Evolutionary conservation across 2,888 invertebrate genomes (phyloP).

Genomic region (Frankliniella intonsa): DNA sequence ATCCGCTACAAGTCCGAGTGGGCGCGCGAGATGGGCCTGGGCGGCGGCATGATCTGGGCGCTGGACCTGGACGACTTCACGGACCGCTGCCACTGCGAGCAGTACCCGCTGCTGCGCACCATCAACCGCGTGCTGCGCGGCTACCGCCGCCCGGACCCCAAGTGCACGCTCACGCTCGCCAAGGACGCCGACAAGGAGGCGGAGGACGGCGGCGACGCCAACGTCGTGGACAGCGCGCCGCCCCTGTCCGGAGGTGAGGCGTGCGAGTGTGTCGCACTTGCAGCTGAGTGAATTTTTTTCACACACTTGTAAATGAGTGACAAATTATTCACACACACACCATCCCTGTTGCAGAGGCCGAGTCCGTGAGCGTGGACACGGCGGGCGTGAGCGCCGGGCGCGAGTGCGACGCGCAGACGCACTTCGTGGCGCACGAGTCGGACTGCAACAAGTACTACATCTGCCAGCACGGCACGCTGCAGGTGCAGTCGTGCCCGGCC

Average conservation of each 20-base stretch:
- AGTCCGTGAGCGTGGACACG: conserved; percentile 17
- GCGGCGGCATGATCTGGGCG: conserved; percentile 87
- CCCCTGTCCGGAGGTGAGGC: conserved; percentile 31
- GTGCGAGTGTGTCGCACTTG: background rate
- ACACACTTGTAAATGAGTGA: too few species aligned
- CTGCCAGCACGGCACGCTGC: conserved; percentile 68
- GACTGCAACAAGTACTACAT: conserved; percentile 76
- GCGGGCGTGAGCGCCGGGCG: background rate
- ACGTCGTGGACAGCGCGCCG: background rate
- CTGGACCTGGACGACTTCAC: conserved; percentile 82
- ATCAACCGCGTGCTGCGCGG: conserved; percentile 75
- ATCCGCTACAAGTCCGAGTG: conserved; percentile 78
- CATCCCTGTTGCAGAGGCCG: background rate
- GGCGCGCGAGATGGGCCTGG: conserved; percentile 71
- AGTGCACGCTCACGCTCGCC: conserved; percentile 52
- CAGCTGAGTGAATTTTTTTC: background rate
- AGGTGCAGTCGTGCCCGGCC: conserved; percentile 66
- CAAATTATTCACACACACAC: too few species aligned
- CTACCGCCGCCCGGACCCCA: conserved; percentile 60
- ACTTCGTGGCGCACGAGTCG: conserved; percentile 48
- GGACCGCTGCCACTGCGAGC: conserved; percentile 74
- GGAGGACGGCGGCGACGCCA: background rate
- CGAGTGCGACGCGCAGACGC: background rate
- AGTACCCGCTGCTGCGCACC: conserved; percentile 71
- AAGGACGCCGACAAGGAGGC: background rate